Base-by-base conservation (phyloP, 2,797 vertebrate genomes). In the Calcarius lapponicus region DNA sequence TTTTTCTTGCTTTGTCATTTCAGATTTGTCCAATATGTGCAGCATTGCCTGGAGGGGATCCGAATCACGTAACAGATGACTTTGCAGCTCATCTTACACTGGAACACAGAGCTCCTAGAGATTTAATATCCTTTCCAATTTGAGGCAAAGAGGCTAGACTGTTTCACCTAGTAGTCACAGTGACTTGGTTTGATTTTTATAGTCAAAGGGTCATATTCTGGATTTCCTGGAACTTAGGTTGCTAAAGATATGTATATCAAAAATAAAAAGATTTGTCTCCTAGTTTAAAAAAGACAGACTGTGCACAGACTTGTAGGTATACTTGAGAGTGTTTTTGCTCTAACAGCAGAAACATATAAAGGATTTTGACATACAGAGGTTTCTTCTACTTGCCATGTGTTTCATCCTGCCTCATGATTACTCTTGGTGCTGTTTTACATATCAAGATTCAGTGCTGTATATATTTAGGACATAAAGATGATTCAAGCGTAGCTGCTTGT, bases 1-100 rank as follows among this genome's bases (percentile, higher is more conserved):
- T 92, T 94, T 58, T 90, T 29, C 51, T 95, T n/a, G 15, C 43
- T 96, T 95, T 98, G 22, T 96, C 58, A 1, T 98, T 98, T 93
- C 98, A 99, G 99, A 99, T 99, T 96, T 99, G 99, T 98, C 99
- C 99, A 88, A 99, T 99, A 97, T 99, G 99, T 97, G 99, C 99
- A 95, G 99, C 99, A 78, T 99, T 99, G 98, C 99, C 99, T 92
- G 99, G 99, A 97, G 99, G 99, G 57, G 99, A 99, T 98, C 99
- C 99, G 28, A 99, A 99, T 99, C 99, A 99, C 75, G 99, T 99
- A 97, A 99, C 99, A 48, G 99, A 99, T 96, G 99, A 99, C 98
- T 99, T 99, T 93, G 99, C 99, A 97, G 99, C 99, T 98, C 99
- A 99, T 98, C 99, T 99, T 97, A 99, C 99, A 98, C 99, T 99